Evolutionary conservation across 1,140 invertebrate genomes (phyloP), one percentile per base, ranked within the genome.

Genomic region (Scaptomyza hsui): DNA sequence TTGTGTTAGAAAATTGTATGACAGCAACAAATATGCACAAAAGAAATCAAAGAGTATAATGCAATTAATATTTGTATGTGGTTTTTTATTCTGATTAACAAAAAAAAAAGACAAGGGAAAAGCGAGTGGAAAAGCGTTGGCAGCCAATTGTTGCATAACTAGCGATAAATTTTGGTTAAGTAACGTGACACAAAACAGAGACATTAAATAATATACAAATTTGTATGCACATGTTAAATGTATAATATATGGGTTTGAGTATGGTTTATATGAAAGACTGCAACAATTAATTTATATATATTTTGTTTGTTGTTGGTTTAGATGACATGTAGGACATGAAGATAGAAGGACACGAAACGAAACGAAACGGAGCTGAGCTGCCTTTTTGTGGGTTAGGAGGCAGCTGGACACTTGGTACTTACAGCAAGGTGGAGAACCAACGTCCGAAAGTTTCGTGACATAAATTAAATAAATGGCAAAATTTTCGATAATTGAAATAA

Each of bases 391-490:
- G 6, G 15, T 21, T n/a, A 32, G 6, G 6, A 56, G 51, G 48
- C 51, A 70, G 47, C 60, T 72, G 77, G 73, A 81, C 82, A 78
- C 81, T 86, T 81, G 81, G 81, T 86, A 86, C 81, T 86, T 86
- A 86, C 81, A 85, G 81, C 62, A 81, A 72, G 37, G 62, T 61
- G 62, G 63, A 60, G 62, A 68, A 82, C 74, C 82, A 81, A 44
- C 48, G 69, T 85, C 81, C 81, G 44, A 49, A 59, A 48, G 59
- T 74, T 68, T 59, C 51, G 56, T 68, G 21, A 53, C 26, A 49
- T 39, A 79, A 86, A 86, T 68, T 60, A 67, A 59, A 57, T 51
- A 77, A 73, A 75, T 79, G 59, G 49, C 37, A 62, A 41, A 52
- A 29, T 57, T 29, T 15, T 63, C 70, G 53, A 62, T 62, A 82